phyloP scores from a whole-genome alignment of 1,140 invertebrate genomes.

The Euwallacea similis region DNA sequence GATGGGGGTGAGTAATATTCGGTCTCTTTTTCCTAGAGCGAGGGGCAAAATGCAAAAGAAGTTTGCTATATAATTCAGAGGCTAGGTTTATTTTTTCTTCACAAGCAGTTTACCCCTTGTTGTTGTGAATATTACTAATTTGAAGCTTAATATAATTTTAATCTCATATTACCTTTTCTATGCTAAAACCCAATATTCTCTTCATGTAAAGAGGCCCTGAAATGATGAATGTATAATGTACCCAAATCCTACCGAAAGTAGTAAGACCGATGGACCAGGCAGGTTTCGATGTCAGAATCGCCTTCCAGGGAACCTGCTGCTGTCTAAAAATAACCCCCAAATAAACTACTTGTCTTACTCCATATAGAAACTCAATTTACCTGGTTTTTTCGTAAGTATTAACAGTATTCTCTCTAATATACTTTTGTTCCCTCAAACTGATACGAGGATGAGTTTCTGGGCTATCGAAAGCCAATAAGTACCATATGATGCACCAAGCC shows the following conservation, averaged over 20 bases:
- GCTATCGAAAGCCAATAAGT: slow-evolving; percentile 72
- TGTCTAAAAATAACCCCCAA: slow-evolving; percentile 19
- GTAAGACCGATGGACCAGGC: slow-evolving; percentile 81
- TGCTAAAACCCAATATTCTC: slow-evolving; percentile 67
- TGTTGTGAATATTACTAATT: too few relatives aligned
- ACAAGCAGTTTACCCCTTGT: too few relatives aligned
- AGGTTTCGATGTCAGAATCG: slow-evolving; percentile 74
- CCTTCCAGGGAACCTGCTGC: slow-evolving; percentile 68
- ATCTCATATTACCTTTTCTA: slow-evolving; percentile 59
- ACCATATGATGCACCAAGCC: slow-evolving; percentile 69
- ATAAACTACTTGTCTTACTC: neutral
- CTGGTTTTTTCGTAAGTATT: slow-evolving; percentile 57
- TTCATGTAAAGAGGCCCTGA: slow-evolving; percentile 74
- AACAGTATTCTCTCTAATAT: slow-evolving; percentile 67
- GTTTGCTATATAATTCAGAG: neutral
- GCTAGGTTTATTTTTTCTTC: too few relatives aligned
- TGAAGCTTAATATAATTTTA: neutral
- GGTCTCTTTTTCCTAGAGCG: too few relatives aligned
- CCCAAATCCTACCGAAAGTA: slow-evolving; percentile 73
- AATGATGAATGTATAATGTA: slow-evolving; percentile 72
- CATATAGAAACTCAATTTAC: slow-evolving; percentile 35
- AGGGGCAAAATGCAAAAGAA: too few relatives aligned
- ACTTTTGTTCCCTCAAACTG: slow-evolving; percentile 66
- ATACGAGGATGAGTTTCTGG: slow-evolving; percentile 76
- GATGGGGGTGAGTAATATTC: too few relatives aligned